Percentiles rank a stretch among this genome's conserved stretches.
phyloP scores from a whole-genome alignment of 2,888 invertebrate species.

The Diachrysia chrysitis region DNA sequence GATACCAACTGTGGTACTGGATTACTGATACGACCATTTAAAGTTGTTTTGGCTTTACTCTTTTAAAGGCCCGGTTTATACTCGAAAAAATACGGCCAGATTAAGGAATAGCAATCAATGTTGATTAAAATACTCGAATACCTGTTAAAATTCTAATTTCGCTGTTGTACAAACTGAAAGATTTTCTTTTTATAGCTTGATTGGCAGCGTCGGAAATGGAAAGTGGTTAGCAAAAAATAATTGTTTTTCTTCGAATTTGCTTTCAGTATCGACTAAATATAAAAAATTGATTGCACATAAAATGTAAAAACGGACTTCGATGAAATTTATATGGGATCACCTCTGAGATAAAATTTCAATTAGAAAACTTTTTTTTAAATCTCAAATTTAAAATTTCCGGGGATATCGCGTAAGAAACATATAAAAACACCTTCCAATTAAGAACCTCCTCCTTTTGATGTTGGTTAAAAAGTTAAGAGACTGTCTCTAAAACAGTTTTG shows the following conservation, averaged over 20 bases:
- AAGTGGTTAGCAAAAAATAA: neutral
- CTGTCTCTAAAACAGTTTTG: neutral
- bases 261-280: neutral
- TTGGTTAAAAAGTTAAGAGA: too few species aligned
- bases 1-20: constrained; percentile 50
- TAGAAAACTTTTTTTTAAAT: too few species aligned
- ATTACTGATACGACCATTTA: constrained; percentile 57
- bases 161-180: neutral
- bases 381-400: too few species aligned
- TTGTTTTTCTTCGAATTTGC: neutral
- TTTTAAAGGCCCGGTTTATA: constrained; percentile 30
- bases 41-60: constrained; percentile 51
- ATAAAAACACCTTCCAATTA: too few species aligned
- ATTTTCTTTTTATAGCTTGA: neutral
- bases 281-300: too few species aligned
- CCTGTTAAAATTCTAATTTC: neutral
- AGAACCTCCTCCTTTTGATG: too few species aligned
- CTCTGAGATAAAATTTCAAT: too few species aligned
- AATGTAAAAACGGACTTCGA: too few species aligned
- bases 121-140: constrained; percentile 5
- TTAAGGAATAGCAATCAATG: constrained; percentile 6
- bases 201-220: neutral
- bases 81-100: constrained; percentile 12
- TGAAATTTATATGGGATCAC: too few species aligned
- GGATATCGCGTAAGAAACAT: too few species aligned